Percentiles rank a stretch among this genome's conserved stretches.
These are phyloP conservation scores for Acanthaster planci DNA, from an alignment of 35 echinoderm and acorn worm genomes.

Conservation along the genomic window DNA sequence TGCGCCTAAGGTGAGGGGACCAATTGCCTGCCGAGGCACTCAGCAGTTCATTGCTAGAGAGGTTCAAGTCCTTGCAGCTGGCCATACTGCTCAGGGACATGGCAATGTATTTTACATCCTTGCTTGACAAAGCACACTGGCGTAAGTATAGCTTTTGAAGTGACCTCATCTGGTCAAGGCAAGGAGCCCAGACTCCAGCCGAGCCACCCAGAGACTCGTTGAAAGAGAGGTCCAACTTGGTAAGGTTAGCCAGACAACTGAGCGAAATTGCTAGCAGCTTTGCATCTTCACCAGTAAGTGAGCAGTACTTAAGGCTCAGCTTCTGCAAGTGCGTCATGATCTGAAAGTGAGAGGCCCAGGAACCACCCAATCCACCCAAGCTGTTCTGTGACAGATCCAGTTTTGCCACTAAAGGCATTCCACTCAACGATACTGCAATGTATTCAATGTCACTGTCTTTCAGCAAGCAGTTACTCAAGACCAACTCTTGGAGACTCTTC, in stretches of 20 bases:
- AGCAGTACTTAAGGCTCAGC: not conserved
- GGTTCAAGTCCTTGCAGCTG: not conserved
- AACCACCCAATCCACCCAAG: not conserved
- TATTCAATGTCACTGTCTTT: not conserved
- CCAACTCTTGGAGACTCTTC: too few relatives aligned
- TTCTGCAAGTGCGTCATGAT: not conserved
- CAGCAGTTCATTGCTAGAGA: not conserved
- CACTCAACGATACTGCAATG: not conserved
- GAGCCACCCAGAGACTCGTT: not conserved
- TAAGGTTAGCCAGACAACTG: not conserved
- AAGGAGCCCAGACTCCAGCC: not conserved
- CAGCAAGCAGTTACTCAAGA: not conserved
- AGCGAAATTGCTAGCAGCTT: not conserved
- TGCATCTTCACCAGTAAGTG: not conserved
- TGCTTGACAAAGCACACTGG: not conserved
- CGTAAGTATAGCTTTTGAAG: not conserved
- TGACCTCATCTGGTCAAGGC: not conserved
- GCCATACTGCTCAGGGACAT: not conserved
- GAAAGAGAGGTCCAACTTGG: not conserved
- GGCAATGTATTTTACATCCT: not conserved
- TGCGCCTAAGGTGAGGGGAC: not conserved
- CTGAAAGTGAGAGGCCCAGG: not conserved
- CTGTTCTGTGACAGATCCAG: not conserved
- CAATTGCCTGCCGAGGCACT: not conserved
- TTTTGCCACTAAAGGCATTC: not conserved